phyloP scores from a whole-genome alignment of 2,888 invertebrate genomes.

The Anthrax anthrax region DNA sequence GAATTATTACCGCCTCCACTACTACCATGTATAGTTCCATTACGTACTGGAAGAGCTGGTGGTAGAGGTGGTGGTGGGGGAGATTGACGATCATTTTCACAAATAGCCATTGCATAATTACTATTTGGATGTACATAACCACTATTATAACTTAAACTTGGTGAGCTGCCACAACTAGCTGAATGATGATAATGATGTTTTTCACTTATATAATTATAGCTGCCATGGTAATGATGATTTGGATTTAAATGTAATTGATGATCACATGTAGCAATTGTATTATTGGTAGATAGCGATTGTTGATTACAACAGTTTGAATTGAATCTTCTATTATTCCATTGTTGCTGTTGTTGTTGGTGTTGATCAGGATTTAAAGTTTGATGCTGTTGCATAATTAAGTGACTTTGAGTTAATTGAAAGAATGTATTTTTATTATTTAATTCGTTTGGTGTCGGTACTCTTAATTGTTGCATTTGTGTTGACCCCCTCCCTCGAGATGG shows the following conservation, averaged over 20 bases:
- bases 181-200: conserved; percentile 21
- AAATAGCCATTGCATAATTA: no score
- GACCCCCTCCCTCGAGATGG: conserved; percentile 40
- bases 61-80: conserved; percentile 29
- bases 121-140: conserved; percentile 29
- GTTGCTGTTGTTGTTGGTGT: conserved; percentile 3
- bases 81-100: conserved; percentile 8
- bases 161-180: conserved; percentile 1
- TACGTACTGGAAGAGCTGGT: conserved; percentile 30
- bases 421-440: conserved; percentile 19
- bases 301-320: no score
- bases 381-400: conserved; percentile 23
- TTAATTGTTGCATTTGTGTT: conserved; percentile 28
- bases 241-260: no score
- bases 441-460: conserved; percentile 27
- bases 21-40: conserved; percentile 20
- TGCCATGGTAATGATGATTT: conserved; percentile 26
- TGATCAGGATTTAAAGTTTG: not conserved
- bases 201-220: conserved; percentile 26
- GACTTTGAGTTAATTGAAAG: conserved; percentile 33
- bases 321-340: no score
- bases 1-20: conserved; percentile 21
- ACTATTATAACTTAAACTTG: not conserved
- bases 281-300: no score
- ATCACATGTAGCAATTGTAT: conserved; percentile 15